A percentile compares a stretch with the other conserved stretches of the same genome.
phyloP scores from a whole-genome alignment of 1,140 invertebrate species.

The Oryzaephilus surinamensis region DNA sequence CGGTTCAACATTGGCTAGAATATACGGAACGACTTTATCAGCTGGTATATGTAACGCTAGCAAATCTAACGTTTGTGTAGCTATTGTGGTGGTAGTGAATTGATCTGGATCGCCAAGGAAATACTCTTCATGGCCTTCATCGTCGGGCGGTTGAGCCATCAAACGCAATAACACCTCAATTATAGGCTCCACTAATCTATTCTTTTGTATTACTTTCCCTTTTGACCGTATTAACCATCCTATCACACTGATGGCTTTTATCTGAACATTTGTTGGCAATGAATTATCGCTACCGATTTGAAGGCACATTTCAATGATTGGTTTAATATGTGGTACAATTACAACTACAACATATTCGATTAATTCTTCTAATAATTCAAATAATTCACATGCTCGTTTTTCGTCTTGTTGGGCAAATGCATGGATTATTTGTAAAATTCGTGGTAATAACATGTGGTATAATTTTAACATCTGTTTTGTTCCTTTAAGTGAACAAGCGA shows the following conservation, averaged over 20 bases:
- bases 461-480: slow-evolving; percentile 46
- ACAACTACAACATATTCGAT: slow-evolving; percentile 54
- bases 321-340: slow-evolving; percentile 53
- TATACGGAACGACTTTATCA: slow-evolving; percentile 60
- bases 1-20: slow-evolving; percentile 51
- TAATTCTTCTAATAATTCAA: slow-evolving; percentile 65
- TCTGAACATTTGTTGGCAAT: slow-evolving; percentile 47
- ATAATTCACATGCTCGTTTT: slow-evolving; percentile 46
- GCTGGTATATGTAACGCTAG: slow-evolving; percentile 67
- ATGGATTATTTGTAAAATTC: slow-evolving; percentile 48
- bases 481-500: no score
- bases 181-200: slow-evolving; percentile 62
- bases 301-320: slow-evolving; percentile 56
- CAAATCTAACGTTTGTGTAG: slow-evolving; percentile 64
- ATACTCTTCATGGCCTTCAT: slow-evolving; percentile 53
- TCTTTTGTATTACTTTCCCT: slow-evolving; percentile 64
- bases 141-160: slow-evolving; percentile 48
- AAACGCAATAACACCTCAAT: slow-evolving; percentile 56
- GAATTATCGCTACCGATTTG: slow-evolving; percentile 45
- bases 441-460: slow-evolving; percentile 52
- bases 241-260: slow-evolving; percentile 57
- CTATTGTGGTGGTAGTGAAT: slow-evolving; percentile 50
- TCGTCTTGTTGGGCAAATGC: slow-evolving; percentile 45
- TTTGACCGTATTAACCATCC: slow-evolving; percentile 53
- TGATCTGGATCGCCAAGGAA: slow-evolving; percentile 47